phyloP scores from a whole-genome alignment of 2,113 vertebrate species.

The Pseudopodoces humilis region DNA sequence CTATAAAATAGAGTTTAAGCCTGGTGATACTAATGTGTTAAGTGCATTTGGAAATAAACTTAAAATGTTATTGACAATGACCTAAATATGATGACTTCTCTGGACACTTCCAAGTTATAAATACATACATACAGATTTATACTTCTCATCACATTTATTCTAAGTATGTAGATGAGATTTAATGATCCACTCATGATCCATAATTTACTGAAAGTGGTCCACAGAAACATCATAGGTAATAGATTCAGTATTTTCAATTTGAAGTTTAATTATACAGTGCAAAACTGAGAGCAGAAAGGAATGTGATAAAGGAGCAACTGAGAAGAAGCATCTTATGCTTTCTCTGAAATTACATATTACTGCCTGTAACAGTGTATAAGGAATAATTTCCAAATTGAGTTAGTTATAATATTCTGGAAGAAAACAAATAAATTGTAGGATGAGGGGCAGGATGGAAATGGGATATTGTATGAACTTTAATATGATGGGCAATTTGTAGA shows the following conservation, averaged over 20 bases:
- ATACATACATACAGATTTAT: neutral
- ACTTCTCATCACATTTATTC: neutral
- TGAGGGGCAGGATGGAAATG: neutral
- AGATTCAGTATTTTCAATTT: constrained; percentile 3
- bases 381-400: neutral
- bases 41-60: neutral
- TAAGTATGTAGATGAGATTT: neutral
- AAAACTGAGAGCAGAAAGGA: neutral
- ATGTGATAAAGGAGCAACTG: neutral
- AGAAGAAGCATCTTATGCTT: neutral
- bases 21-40: neutral
- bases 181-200: neutral
- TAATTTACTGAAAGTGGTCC: neutral
- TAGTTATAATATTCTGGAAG: neutral
- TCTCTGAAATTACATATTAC: neutral
- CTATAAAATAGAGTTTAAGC: neutral
- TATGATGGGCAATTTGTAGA: neutral
- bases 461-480: neutral
- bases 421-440: neutral
- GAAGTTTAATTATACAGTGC: neutral
- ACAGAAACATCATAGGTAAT: neutral
- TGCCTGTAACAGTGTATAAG: neutral
- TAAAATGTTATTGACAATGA: neutral
- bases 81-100: neutral
- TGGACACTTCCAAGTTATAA: neutral